phyloP scores from a whole-genome alignment of 2,797 vertebrate genomes.

The Crenuchus spilurus region DNA sequence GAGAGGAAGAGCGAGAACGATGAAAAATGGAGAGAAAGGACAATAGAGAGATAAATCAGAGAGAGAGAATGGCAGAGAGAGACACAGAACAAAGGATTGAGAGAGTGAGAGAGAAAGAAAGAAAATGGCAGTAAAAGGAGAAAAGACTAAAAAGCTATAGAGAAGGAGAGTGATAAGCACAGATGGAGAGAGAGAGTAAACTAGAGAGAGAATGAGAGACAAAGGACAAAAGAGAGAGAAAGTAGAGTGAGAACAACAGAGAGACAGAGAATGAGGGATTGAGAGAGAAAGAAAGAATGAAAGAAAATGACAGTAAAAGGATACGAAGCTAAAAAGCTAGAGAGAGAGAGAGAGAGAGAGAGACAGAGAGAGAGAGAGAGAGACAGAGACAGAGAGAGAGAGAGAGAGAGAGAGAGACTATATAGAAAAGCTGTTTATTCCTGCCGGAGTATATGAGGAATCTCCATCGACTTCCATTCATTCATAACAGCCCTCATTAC shows the following conservation, averaged over 20 bases:
- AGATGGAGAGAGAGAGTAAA: background rate
- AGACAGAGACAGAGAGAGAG: constrained; percentile 18
- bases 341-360: background rate
- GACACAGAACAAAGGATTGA: background rate
- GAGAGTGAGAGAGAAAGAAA: too few relatives aligned
- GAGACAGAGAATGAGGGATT: constrained; percentile 22
- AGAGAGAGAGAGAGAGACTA: background rate
- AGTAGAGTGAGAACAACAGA: background rate
- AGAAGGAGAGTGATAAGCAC: background rate
- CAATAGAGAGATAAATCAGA: background rate
- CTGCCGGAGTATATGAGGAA: background rate
- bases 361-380: background rate
- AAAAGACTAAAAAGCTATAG: too few relatives aligned
- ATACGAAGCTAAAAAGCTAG: too few relatives aligned
- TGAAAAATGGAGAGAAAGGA: too few relatives aligned
- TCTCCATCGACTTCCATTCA: constrained; percentile 35
- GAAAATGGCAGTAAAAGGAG: background rate
- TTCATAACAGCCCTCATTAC: constrained; percentile 53
- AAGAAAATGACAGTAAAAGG: too few relatives aligned
- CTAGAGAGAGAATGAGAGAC: background rate
- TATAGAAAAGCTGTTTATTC: constrained; percentile 29
- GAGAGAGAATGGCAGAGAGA: constrained; percentile 18
- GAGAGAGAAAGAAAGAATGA: background rate
- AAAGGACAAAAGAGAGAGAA: background rate
- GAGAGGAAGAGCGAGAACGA: too few relatives aligned